Conservation (phyloP, 1,140 invertebrate species). For the Rhyzopertha dominica region DNA sequence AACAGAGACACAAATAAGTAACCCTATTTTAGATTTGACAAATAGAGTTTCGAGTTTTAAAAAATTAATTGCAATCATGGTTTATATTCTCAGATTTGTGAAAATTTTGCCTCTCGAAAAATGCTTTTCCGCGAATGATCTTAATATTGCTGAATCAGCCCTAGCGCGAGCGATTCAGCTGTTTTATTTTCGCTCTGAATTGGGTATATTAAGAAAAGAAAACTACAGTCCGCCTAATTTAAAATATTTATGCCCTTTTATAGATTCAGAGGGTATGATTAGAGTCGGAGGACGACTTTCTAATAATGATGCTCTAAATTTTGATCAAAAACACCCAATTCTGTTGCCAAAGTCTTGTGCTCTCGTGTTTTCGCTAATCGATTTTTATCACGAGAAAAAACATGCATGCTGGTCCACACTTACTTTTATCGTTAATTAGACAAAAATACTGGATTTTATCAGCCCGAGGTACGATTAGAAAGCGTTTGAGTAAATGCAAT, state of each 20-base stretch:
- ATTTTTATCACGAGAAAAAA: constrained; percentile 10
- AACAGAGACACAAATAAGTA: too few relatives aligned
- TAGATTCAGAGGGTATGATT: background rate
- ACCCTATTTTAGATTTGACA: background rate
- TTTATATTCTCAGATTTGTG: constrained; percentile 7
- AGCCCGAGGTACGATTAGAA: constrained; percentile 1
- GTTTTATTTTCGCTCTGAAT: too few relatives aligned
- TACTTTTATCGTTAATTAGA: background rate
- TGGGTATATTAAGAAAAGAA: constrained; percentile 6
- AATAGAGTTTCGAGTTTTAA: constrained; percentile 9
- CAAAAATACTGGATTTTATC: constrained; percentile 4
- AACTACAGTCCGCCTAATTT: background rate
- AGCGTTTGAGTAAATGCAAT: constrained; percentile 10
- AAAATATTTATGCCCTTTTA: background rate
- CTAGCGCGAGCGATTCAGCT: too few relatives aligned
- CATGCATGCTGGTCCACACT: constrained; percentile 2
- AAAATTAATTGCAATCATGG: constrained; percentile 9
- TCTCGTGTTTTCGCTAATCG: background rate
- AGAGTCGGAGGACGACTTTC: constrained; percentile 3
- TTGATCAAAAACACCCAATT: constrained; percentile 1
- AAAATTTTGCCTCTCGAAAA: constrained; percentile 2
- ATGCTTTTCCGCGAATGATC: background rate
- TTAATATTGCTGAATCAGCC: too few relatives aligned
- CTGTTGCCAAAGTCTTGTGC: background rate
- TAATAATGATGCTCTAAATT: background rate